phyloP scores from a whole-genome alignment of 1,140 invertebrate species.

The Hormaphis cornu region DNA sequence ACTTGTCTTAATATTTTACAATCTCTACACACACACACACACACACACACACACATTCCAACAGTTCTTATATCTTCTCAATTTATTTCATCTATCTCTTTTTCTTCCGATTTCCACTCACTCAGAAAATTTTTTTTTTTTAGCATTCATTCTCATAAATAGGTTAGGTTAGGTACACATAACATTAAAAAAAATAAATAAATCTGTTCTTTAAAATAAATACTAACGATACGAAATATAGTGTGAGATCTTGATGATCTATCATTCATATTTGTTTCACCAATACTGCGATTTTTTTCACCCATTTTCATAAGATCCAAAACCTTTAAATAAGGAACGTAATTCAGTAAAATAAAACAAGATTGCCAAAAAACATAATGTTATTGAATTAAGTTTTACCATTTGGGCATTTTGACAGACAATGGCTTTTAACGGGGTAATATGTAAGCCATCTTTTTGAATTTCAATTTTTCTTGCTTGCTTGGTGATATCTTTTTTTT shows the following conservation, averaged over 20 bases:
- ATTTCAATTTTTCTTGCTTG: conserved; percentile 17
- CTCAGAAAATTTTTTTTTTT: too few relatives aligned
- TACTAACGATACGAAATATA: conserved; percentile 56
- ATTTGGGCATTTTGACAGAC: conserved; percentile 29
- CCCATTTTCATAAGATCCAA: conserved; percentile 55
- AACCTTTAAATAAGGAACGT: conserved; percentile 52
- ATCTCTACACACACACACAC: too few relatives aligned
- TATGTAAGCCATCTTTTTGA: conserved; percentile 29
- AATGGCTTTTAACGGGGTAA: conserved; percentile 18
- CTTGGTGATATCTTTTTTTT: conserved; percentile 49
- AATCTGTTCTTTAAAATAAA: neutral
- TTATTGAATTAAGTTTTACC: conserved; percentile 56
- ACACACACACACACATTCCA: too few relatives aligned
- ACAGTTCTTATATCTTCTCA: too few relatives aligned
- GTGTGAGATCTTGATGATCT: conserved; percentile 67
- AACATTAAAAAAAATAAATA: neutral
- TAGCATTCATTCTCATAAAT: too few relatives aligned
- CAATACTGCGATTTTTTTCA: conserved; percentile 57
- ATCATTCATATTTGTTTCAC: conserved; percentile 70
- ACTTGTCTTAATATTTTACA: too few relatives aligned
- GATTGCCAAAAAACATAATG: conserved; percentile 47
- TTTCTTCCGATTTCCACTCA: too few relatives aligned
- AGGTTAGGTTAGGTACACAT: too few relatives aligned
- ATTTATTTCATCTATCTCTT: too few relatives aligned
- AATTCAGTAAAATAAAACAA: conserved; percentile 52